Evolutionary conservation across 2,113 vertebrate species (phyloP).

Genomic region (Tylochromis polylepis): DNA sequence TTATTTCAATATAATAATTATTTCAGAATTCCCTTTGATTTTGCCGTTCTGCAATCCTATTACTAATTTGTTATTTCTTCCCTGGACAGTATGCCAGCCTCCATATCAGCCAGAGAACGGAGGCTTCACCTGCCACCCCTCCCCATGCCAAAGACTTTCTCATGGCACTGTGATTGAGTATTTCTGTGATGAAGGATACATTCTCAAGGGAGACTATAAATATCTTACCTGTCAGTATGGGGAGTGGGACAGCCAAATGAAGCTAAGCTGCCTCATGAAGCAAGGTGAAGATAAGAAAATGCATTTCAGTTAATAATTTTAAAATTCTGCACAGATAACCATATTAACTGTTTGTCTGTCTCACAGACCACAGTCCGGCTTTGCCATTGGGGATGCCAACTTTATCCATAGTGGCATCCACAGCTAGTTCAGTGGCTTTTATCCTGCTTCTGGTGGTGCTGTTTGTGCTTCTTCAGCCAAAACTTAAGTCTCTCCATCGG

Average conservation of each 20-base stretch:
- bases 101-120: slow-evolving; percentile 93
- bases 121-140: slow-evolving; percentile 90
- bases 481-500: slow-evolving; percentile 96
- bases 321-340: background rate
- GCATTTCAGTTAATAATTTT: background rate
- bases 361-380: slow-evolving; percentile 77
- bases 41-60: background rate
- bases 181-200: slow-evolving; percentile 90
- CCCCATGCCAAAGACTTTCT: slow-evolving; percentile 83
- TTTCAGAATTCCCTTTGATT: background rate
- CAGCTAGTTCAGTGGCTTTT: slow-evolving; percentile 90
- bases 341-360: background rate
- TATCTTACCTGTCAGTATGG: slow-evolving; percentile 94
- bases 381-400: slow-evolving; percentile 86
- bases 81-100: slow-evolving; percentile 80
- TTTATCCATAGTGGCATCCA: slow-evolving; percentile 91
- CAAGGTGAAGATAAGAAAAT: slow-evolving; percentile 73
- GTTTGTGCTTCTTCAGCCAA: slow-evolving; percentile 94
- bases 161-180: slow-evolving; percentile 94
- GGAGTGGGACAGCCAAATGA: slow-evolving; percentile 90
- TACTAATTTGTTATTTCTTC: background rate
- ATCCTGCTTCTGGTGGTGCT: slow-evolving; percentile 94
- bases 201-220: slow-evolving; percentile 95
- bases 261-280: slow-evolving; percentile 88
- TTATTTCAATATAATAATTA: background rate